Evolutionary conservation across 2,888 invertebrate species (phyloP).

Genomic region (Temnothorax unifasciatus): DNA sequence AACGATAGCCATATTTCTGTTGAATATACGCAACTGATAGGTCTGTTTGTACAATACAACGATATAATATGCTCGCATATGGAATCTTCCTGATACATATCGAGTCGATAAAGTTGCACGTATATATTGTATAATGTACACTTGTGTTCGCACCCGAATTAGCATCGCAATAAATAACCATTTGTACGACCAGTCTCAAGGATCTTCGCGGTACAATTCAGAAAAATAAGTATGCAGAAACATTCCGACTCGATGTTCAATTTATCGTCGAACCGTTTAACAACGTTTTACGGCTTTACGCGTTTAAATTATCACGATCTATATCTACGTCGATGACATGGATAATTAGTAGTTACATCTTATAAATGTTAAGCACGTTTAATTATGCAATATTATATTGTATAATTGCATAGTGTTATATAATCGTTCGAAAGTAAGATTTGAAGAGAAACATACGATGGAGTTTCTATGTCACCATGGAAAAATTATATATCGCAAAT

Average conservation of each 20-base stretch:
- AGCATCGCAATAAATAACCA: constrained; percentile 24
- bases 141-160: constrained; percentile 27
- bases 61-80: neutral
- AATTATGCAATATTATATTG: neutral
- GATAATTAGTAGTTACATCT: constrained; percentile 5
- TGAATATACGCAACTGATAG: constrained; percentile 32
- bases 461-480: neutral
- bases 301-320: neutral
- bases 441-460: neutral
- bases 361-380: neutral
- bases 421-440: neutral
- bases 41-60: constrained; percentile 26
- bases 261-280: constrained; percentile 5
- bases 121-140: constrained; percentile 17
- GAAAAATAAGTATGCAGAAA: constrained; percentile 1
- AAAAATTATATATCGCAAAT: neutral
- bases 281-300: neutral
- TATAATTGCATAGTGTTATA: neutral
- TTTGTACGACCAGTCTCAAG: constrained; percentile 25
- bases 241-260: neutral
- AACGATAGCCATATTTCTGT: constrained; percentile 25
- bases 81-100: constrained; percentile 33
- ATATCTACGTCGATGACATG: neutral
- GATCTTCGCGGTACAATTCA: constrained; percentile 30
- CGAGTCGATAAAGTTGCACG: neutral